Evolutionary conservation across 2,888 invertebrate species (phyloP), one percentile per base, ranked within the genome.

Genomic region (Lepidocyrtoides sp.): DNA sequence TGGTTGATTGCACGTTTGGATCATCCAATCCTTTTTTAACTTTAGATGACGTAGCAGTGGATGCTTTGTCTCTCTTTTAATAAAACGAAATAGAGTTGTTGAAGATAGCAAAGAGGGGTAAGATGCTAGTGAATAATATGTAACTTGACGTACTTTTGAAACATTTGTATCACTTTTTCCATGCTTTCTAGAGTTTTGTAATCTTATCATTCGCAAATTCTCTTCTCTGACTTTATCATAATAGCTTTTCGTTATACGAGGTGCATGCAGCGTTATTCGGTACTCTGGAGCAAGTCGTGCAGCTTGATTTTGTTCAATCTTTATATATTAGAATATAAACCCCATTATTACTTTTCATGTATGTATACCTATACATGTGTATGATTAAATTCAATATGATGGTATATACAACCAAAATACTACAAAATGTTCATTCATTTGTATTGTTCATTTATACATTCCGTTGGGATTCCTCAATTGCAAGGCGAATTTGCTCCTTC

Each of bases 401-500:
- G n/a, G n/a, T n/a, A n/a, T n/a, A n/a, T n/a, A n/a, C n/a, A n/a
- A n/a, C n/a, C n/a, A n/a, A n/a, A n/a, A n/a, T n/a, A n/a, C 41
- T 41, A 41, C 10, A 7, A 41, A 41, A 7, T 7, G 4, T 63
- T 63, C 63, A 63, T n/a, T 10, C 12, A 63, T 26, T 63, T 23
- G 7, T 26, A n/a, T n/a, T n/a, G n/a, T n/a, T n/a, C 20, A 41
- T 75, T 32, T n/a, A 48, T 12, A 83, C 83, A 66, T 75, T 57
- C 26, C 75, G 23, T n/a, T 26, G 20, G 1, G 86, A 75, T 29
- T 86, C 86, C 20, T 77, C 41, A 32, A 86, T 32, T 4, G 86
- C 86, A 12, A 5, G 72, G 14, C 88, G 79, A 23, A 88, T 88
- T 66, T 88, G 79, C 4, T 81, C 66, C n/a, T 81, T 88, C 88